Conservation (phyloP, 2,888 invertebrate species). For the Drosophila putrida region DNA sequence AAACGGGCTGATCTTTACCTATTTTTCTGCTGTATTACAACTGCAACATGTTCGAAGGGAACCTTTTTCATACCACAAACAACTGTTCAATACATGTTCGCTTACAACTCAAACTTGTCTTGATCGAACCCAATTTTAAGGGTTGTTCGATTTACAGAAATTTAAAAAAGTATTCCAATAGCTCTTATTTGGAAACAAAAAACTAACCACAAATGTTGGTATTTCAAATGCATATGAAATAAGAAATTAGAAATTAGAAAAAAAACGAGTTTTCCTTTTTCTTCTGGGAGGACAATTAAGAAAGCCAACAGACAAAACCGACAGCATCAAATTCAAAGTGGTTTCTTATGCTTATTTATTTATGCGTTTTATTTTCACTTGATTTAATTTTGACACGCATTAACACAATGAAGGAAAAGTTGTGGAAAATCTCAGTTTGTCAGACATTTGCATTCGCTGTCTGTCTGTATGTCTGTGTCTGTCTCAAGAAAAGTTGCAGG, state of each 20-base stretch:
- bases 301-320: constrained; percentile 49
- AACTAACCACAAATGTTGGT: constrained; percentile 52
- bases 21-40: background rate
- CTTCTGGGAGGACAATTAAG: constrained; percentile 50
- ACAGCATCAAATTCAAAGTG: constrained; percentile 39
- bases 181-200: constrained; percentile 20
- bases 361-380: constrained; percentile 75
- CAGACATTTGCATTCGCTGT: constrained; percentile 68
- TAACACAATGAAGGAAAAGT: constrained; percentile 11
- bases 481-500: constrained; percentile 14
- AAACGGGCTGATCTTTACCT: too few species aligned
- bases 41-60: constrained; percentile 30
- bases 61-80: background rate
- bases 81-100: constrained; percentile 28
- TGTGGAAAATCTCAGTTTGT: constrained; percentile 40
- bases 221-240: constrained; percentile 23
- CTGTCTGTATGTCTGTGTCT: constrained; percentile 9
- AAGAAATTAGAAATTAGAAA: background rate
- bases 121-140: constrained; percentile 19
- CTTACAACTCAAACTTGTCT: constrained; percentile 12
- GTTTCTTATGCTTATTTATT: constrained; percentile 60
- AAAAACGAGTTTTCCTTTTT: constrained; percentile 51
- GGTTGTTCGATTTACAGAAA: constrained; percentile 46
- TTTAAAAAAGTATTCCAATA: background rate
- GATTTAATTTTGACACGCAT: constrained; percentile 73